phyloP scores from a whole-genome alignment of 2,888 invertebrate genomes.

The Brachyptera risi region DNA sequence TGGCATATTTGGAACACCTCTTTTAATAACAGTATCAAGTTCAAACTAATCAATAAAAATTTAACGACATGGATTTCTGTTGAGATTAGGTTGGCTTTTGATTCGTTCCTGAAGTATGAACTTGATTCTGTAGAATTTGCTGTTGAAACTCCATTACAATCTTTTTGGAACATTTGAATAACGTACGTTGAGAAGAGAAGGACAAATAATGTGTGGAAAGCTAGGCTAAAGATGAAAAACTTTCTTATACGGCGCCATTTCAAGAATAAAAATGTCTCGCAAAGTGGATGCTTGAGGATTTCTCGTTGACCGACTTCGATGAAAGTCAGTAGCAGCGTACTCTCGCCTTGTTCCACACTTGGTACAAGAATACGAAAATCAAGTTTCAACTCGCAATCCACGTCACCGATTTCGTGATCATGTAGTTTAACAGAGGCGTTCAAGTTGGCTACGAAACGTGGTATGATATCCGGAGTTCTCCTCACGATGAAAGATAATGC shows the following conservation, averaged over 20 bases:
- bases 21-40: slow-evolving; percentile 47
- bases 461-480: slow-evolving; percentile 77
- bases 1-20: slow-evolving; percentile 77
- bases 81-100: background rate
- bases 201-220: slow-evolving; percentile 74
- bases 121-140: background rate
- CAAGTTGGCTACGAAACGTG: slow-evolving; percentile 64
- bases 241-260: slow-evolving; percentile 81
- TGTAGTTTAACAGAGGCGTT: slow-evolving; percentile 72
- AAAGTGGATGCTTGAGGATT: slow-evolving; percentile 76
- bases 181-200: slow-evolving; percentile 69
- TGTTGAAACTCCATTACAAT: background rate
- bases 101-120: background rate
- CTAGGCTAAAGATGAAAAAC: slow-evolving; percentile 73
- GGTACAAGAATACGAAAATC: slow-evolving; percentile 50
- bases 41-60: slow-evolving; percentile 44
- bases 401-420: slow-evolving; percentile 81
- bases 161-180: slow-evolving; percentile 51
- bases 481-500: slow-evolving; percentile 77
- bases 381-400: slow-evolving; percentile 75
- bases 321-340: slow-evolving; percentile 64
- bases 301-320: slow-evolving; percentile 77
- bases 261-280: slow-evolving; percentile 76
- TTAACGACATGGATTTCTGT: slow-evolving; percentile 42
- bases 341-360: slow-evolving; percentile 58